Evolutionary conservation across 2,113 vertebrate genomes (phyloP).

Genomic region (Sturnus vulgaris): DNA sequence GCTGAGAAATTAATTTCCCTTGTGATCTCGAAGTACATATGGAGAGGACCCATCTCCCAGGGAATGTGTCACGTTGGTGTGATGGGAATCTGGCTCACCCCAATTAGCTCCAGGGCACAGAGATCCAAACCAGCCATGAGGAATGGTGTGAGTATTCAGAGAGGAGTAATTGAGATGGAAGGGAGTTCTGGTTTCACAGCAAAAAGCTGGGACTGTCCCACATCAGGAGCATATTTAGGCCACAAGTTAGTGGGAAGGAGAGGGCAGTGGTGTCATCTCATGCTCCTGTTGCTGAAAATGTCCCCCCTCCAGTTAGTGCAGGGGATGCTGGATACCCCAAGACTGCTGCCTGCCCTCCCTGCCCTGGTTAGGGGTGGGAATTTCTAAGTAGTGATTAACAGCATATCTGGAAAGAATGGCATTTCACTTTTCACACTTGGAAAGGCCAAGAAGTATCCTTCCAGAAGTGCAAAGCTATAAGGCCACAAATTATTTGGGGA

Average conservation of each 20-base stretch:
- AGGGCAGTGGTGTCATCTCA: not conserved
- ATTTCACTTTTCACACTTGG: not conserved
- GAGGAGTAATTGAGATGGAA: not conserved
- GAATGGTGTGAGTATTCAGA: not conserved
- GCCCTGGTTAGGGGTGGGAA: not conserved
- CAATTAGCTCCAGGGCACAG: not conserved
- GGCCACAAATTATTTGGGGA: not conserved
- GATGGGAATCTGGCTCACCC: not conserved
- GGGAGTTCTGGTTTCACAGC: not conserved
- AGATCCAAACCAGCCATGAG: fast-evolving
- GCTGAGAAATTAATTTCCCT: not conserved
- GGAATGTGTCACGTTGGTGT: fast-evolving
- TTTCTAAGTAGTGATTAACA: not conserved
- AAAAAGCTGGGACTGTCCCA: not conserved
- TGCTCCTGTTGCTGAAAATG: not conserved
- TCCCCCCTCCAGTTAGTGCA: not conserved
- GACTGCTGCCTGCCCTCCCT: not conserved
- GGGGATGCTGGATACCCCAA: not conserved
- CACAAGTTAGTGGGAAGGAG: not conserved
- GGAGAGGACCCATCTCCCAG: not conserved
- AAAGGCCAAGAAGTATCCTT: not conserved
- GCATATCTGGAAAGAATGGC: not conserved
- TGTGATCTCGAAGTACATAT: not conserved
- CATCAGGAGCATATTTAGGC: not conserved
- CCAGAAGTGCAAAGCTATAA: not conserved